Percentiles rank a stretch among this genome's conserved stretches.
Evolutionary conservation across 2,113 vertebrate species (phyloP).

Genomic region (Microcebus jonahi): DNA sequence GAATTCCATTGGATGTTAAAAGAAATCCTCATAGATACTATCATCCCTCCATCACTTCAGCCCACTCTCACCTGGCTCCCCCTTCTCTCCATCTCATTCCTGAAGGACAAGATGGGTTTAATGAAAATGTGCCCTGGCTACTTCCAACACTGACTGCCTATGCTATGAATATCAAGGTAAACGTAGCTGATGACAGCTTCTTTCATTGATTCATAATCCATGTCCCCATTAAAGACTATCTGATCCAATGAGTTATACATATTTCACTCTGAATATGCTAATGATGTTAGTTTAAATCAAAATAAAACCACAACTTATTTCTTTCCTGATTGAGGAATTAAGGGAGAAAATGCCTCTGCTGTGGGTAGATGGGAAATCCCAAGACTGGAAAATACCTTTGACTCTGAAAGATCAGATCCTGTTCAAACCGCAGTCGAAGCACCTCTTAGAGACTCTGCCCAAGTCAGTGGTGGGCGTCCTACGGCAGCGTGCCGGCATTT

Average conservation of each 20-base stretch:
- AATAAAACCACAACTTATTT: slow-evolving; percentile 62
- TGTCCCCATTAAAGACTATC: slow-evolving; percentile 37
- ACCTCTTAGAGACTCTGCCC: not conserved
- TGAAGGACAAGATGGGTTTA: slow-evolving; percentile 38
- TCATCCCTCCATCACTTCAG: not conserved
- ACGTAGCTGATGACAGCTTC: slow-evolving; percentile 52
- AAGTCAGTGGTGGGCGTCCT: not conserved
- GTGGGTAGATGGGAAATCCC: not conserved
- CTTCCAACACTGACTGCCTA: slow-evolving; percentile 58
- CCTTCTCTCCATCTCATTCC: slow-evolving; percentile 29
- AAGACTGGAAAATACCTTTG: slow-evolving; percentile 45
- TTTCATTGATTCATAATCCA: slow-evolving; percentile 74
- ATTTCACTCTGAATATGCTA: slow-evolving; percentile 70
- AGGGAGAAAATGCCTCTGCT: slow-evolving; percentile 38
- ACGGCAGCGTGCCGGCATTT: not conserved
- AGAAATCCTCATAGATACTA: slow-evolving; percentile 38
- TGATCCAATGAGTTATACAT: slow-evolving; percentile 59
- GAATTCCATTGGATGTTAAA: slow-evolving; percentile 38
- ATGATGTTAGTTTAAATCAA: slow-evolving; percentile 61
- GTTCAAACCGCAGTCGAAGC: not conserved
- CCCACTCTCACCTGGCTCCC: not conserved
- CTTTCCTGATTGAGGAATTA: slow-evolving; percentile 41
- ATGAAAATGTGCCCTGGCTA: slow-evolving; percentile 47
- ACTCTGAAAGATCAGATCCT: slow-evolving; percentile 23
- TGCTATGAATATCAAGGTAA: slow-evolving; percentile 70